Base-by-base conservation (phyloP, 2,797 vertebrate species). In the Margarornis squamiger region DNA sequence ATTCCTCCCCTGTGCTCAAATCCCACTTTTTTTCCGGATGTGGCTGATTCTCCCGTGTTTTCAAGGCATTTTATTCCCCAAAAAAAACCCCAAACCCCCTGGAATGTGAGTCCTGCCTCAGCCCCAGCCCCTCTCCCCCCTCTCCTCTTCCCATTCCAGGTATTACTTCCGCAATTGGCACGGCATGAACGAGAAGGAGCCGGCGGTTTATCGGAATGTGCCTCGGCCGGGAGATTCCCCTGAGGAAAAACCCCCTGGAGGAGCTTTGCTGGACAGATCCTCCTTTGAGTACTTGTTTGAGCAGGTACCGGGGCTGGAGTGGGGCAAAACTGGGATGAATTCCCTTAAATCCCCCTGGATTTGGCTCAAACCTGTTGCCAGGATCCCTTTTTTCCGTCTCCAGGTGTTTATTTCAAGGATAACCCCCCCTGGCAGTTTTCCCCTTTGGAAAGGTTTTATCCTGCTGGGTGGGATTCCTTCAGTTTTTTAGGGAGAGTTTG, bases 111-210 rank as follows among this genome's bases (percentile, higher is more conserved):
- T 10, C n/a, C 43, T 16, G n/a, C 18, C 52, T 1, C 30, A 12
- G 4, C 17, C 23, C 39, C 70, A 46, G 20, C 43, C 26, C 62
- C 36, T n/a, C 23, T 82, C 16, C 16, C 11, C 5, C 19, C 14
- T 5, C 24, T 38, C 36, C 58, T 12, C 29, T 15, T 2, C 41
- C 57, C 23, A 1, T 38, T 7, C 62, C 92, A 93, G 98, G 85
- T 98, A 88, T 96, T 99, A 99, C 96, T 99, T 99, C 88, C 97
- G 98, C 76, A 99, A 99, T 48, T 99, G 99, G 99, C 99, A 99
- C 7, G 98, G 98, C 39, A 97, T 98, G 52, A 97, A 93, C 48
- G 96, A 98, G 2, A 97, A 97, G 34, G 98, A 99, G 62, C 98
- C 98, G 0, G 76, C 87, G 1, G 98, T 99, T 8, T 98, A 86